Conservation (phyloP, 2,888 invertebrate genomes). For the Cheilosia urbana region DNA sequence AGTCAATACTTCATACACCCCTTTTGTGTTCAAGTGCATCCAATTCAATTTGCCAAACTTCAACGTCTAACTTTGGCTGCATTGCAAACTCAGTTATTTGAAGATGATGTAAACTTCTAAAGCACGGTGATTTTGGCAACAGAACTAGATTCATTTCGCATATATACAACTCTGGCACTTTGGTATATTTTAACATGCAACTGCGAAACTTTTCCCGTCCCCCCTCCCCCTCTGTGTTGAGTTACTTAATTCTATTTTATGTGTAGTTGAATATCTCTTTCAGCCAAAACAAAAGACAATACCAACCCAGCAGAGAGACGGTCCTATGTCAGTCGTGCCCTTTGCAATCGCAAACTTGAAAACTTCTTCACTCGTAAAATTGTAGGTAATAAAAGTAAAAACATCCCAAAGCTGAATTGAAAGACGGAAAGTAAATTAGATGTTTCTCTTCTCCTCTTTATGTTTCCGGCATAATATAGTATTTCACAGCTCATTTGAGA, state of each 20-base stretch:
- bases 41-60: slow-evolving; percentile 43
- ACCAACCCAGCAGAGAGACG: background rate
- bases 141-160: background rate
- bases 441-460: background rate
- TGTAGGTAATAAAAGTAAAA: slow-evolving; percentile 24
- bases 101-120: slow-evolving; percentile 16
- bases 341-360: background rate
- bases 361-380: slow-evolving; percentile 4
- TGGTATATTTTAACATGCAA: slow-evolving; percentile 16
- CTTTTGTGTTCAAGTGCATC: background rate
- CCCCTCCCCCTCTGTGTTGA: background rate
- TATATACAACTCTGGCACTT: background rate
- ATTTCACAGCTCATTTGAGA: slow-evolving; percentile 50
- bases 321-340: background rate
- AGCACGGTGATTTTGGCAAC: slow-evolving; percentile 12
- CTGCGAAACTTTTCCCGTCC: slow-evolving; percentile 6
- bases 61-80: slow-evolving; percentile 31
- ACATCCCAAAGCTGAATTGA: slow-evolving; percentile 4
- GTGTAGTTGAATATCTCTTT: slow-evolving; percentile 22
- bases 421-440: slow-evolving; percentile 20
- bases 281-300: slow-evolving; percentile 28
- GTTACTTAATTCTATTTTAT: slow-evolving; percentile 58
- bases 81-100: slow-evolving; percentile 14
- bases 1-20: background rate
- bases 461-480: background rate